Percentiles rank a stretch among this genome's conserved stretches.
phyloP scores from a whole-genome alignment of 2,113 vertebrate species.

The Hippocampus mohnikei region DNA sequence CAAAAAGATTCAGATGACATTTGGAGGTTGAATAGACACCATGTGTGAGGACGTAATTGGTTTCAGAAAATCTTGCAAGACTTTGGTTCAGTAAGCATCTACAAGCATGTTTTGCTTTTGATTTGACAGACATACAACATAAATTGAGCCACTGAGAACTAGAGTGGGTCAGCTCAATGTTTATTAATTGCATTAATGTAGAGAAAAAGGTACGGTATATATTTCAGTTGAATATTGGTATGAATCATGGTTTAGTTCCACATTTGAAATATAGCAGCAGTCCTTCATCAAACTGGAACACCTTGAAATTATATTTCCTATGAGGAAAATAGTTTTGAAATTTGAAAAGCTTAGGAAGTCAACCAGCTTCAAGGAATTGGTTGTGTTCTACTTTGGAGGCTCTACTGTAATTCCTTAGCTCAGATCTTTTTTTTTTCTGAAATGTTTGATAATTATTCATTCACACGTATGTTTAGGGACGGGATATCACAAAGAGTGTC shows the following conservation, averaged over 20 bases:
- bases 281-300: too few relatives aligned
- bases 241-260: too few relatives aligned
- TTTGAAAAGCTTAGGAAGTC: too few relatives aligned
- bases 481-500: conserved; percentile 23
- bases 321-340: too few relatives aligned
- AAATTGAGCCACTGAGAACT: too few relatives aligned
- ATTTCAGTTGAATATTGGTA: too few relatives aligned
- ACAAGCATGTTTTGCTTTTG: background rate
- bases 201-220: too few relatives aligned
- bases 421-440: background rate
- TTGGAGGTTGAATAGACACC: background rate
- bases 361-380: background rate
- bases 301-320: too few relatives aligned
- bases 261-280: too few relatives aligned
- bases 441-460: conserved; percentile 9
- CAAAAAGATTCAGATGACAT: background rate
- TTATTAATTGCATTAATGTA: too few relatives aligned
- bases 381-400: background rate
- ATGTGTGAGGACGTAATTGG: background rate
- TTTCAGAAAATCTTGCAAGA: background rate
- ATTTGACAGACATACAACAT: too few relatives aligned
- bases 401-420: background rate
- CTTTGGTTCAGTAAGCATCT: background rate
- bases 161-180: too few relatives aligned
- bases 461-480: background rate